Base-by-base conservation (phyloP, 2,888 invertebrate genomes). In the Ligdia adustata region DNA sequence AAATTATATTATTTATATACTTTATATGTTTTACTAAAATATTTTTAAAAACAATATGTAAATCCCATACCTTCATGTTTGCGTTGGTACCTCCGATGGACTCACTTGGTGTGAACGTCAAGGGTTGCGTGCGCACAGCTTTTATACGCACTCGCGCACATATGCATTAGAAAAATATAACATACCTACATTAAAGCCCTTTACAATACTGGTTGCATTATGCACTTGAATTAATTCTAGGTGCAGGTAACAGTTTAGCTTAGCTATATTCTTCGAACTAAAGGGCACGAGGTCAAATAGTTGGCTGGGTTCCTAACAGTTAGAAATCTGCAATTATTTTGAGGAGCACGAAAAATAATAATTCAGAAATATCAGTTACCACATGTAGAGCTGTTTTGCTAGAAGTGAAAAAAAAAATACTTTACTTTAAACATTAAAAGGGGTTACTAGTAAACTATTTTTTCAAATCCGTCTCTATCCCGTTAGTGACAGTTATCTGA, bases 41-140 rank as follows among this genome's bases (percentile, higher is more conserved):
- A n/a, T n/a, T n/a, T n/a, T n/a, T n/a, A n/a, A 16, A 16, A 16
- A 16, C 5, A 16, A 4, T 16, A 33, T 34, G 11, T 52, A 46
- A 42, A 47, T 47, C 38, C 44, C 65, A 45, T 83, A 85, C 88
- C 88, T 88, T 84, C 88, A 88, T 88, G 68, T 72, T 56, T 83
- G 78, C 57, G 60, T 82, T 74, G 59, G 64, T 75, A 67, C 60
- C 67, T 72, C 64, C 62, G 68, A 65, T 73, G 70, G 72, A 60
- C 65, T 69, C 69, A 64, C 74, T 66, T 62, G 73, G 69, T 80
- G 71, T 86, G 86, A 75, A 70, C 65, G 70, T 51, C 48, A 64
- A 72, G 68, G 84, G 83, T 71, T 77, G 77, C 59, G 59, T 62
- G 68, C 53, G 39, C 66, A 59, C 47, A 51, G 69, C 78, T 86